Base-by-base conservation (phyloP, 1,140 invertebrate genomes). In the Heliconius congener region DNA sequence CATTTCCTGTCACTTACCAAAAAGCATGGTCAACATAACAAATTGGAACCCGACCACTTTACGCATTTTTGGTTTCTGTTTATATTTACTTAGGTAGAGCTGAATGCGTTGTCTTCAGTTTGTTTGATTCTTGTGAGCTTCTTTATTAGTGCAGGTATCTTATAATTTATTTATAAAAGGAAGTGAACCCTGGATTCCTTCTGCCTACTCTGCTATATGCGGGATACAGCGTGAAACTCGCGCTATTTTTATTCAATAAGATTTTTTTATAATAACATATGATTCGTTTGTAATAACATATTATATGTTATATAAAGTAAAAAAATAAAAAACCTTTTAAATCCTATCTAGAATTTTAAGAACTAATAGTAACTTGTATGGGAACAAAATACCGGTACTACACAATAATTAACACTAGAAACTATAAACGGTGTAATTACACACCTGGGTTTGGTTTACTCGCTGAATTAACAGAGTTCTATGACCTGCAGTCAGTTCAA, bases 351-450 rank as follows among this genome's bases (percentile, higher is more conserved):
- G 76, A 73, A 78, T 37, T 72, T 23, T 19, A 16, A 27, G 19
- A 60, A 60, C 57, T 27, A 23, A 1, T 60, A 23, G 57, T 11
- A 11, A 60, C 57, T 52, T 60, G 23, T 76, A 81, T 78, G 80
- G 70, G 78, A 83, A 84, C 78, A 81, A 80, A 46, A 72, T 77
- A 83, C 76, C 76, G 76, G 83, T 76, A 82, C 30, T 76, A 18
- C 50, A 84, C 80, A 83, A 82, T 76, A 84, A 83, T 84, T 82
- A 85, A 85, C 80, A 81, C 78, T 77, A 77, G 82, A 81, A 75
- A 78, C 79, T 76, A 83, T 78, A 84, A 84, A 84, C 76, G 74
- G 79, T 82, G 79, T 84, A 85, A 84, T 81, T 84, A 85, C 83
- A 82, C 83, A 85, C 81, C 81, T 85, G 82, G 79, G 82, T 75